phyloP scores from a whole-genome alignment of 2,113 vertebrate species.

The Sminthopsis crassicaudata region DNA sequence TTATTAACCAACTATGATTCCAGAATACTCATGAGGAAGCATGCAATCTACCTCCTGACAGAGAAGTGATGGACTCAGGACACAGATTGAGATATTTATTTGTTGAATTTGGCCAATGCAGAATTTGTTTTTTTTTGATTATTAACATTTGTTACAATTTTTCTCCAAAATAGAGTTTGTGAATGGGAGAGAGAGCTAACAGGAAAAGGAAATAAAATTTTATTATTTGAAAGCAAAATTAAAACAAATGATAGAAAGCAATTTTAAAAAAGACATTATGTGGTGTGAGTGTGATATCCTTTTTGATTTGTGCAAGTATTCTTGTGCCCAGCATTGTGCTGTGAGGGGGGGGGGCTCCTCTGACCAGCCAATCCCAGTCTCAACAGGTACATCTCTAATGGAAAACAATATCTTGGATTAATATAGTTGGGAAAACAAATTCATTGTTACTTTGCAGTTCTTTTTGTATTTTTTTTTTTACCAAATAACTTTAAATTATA shows the following conservation, averaged over 20 bases:
- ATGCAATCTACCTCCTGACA: background rate
- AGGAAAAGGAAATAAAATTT: background rate
- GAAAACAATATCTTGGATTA: background rate
- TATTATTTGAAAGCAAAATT: background rate
- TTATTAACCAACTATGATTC: background rate
- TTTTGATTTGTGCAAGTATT: background rate
- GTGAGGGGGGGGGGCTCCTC: background rate
- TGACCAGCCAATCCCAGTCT: background rate
- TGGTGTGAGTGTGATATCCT: background rate
- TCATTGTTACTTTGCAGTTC: background rate
- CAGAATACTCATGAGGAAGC: background rate
- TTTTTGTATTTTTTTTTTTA: background rate
- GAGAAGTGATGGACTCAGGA: background rate
- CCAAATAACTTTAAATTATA: background rate
- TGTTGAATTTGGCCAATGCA: background rate
- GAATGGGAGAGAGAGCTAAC: background rate
- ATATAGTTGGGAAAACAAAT: background rate
- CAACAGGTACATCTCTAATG: background rate
- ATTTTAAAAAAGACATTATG: background rate
- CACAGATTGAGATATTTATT: background rate
- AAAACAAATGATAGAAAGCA: background rate
- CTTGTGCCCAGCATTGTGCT: background rate
- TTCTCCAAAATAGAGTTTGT: background rate
- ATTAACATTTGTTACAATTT: background rate
- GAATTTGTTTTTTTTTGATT: background rate